phyloP scores from a whole-genome alignment of 2,888 invertebrate genomes.

The Nephrotoma appendiculata region DNA sequence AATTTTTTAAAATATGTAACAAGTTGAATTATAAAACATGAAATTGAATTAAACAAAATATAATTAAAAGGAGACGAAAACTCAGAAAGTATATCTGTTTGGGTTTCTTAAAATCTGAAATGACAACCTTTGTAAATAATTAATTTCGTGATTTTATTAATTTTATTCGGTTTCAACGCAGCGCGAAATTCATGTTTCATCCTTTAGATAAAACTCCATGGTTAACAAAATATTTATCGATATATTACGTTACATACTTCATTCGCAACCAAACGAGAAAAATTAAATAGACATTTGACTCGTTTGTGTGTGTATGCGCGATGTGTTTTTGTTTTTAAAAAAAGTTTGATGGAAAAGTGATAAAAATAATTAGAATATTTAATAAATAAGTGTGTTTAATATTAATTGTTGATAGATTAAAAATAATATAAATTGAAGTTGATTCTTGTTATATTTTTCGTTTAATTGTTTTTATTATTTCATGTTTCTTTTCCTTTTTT shows the following conservation, averaged over 20 bases:
- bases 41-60: too few relatives aligned
- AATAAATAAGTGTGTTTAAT: neutral
- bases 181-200: too few relatives aligned
- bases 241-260: neutral
- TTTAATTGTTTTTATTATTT: neutral
- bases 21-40: too few relatives aligned
- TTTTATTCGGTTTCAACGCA: too few relatives aligned
- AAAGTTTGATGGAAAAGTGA: neutral
- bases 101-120: too few relatives aligned
- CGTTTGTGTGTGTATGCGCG: neutral
- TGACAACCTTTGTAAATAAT: too few relatives aligned
- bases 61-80: too few relatives aligned
- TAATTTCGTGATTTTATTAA: too few relatives aligned
- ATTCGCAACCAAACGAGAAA: neutral
- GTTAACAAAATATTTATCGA: neutral
- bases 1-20: too few relatives aligned
- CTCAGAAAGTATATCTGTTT: too few relatives aligned
- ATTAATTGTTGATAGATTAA: neutral
- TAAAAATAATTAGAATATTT: neutral
- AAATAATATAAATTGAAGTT: neutral
- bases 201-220: neutral
- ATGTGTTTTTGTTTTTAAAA: neutral
- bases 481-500: neutral
- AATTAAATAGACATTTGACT: neutral
- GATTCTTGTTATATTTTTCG: neutral